Conservation (phyloP, 2,797 vertebrate genomes). For the Mormyrus proboscirostris region DNA sequence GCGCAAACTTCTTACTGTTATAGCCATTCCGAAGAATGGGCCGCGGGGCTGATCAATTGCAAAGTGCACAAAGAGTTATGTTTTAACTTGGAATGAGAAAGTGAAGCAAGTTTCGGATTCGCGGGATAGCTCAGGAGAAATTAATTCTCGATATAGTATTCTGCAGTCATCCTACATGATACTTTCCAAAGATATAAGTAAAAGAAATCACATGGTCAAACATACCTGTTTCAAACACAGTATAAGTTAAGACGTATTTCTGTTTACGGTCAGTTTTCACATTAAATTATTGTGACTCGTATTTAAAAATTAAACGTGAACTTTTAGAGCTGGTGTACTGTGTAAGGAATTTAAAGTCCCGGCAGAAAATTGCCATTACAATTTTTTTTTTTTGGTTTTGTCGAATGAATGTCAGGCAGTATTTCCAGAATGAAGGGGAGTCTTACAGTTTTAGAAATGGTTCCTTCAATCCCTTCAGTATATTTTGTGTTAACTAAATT, state of each 20-base stretch:
- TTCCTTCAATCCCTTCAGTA: neutral
- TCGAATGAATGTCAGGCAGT: neutral
- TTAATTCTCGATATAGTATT: neutral
- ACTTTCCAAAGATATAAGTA: neutral
- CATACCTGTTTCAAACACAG: neutral
- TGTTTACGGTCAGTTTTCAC: neutral
- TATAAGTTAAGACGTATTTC: neutral
- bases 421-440: neutral
- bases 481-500: neutral
- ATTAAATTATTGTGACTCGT: neutral
- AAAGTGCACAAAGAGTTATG: neutral
- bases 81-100: neutral
- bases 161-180: neutral
- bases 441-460: neutral
- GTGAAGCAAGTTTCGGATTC: neutral
- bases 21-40: neutral
- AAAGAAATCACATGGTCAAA: neutral
- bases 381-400: neutral
- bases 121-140: neutral
- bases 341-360: neutral
- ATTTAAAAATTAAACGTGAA: neutral
- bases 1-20: neutral
- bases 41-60: neutral
- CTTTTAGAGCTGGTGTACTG: neutral
- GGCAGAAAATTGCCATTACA: neutral